Evolutionary conservation across 2,888 invertebrate genomes (phyloP).

Genomic region (Dilophus febrilis): DNA sequence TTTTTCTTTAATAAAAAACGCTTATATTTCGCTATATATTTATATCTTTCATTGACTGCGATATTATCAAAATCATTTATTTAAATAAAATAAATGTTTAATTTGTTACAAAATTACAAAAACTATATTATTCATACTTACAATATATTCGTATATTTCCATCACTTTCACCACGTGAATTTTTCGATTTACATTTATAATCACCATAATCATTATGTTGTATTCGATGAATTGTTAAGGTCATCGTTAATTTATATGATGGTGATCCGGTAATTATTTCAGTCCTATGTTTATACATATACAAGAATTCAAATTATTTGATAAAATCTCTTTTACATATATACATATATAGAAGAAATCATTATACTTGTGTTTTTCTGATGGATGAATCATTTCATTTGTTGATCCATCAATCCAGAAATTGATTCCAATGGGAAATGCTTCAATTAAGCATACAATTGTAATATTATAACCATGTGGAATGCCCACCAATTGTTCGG

Average conservation of each 20-base stretch:
- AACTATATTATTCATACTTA: too few species aligned
- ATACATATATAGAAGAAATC: too few species aligned
- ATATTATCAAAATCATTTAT: too few species aligned
- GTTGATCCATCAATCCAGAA: slow-evolving; percentile 79
- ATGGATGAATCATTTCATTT: slow-evolving; percentile 77
- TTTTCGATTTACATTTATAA: slow-evolving; percentile 71
- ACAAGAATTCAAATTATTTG: too few species aligned
- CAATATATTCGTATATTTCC: slow-evolving; percentile 77
- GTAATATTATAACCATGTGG: slow-evolving; percentile 70
- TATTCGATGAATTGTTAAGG: slow-evolving; percentile 60
- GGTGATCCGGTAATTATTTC: slow-evolving; percentile 52
- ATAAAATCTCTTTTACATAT: too few species aligned
- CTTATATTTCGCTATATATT: too few species aligned
- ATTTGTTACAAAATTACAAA: too few species aligned
- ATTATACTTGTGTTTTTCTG: slow-evolving; percentile 59
- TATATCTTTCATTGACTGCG: too few species aligned
- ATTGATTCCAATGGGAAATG: slow-evolving; percentile 80
- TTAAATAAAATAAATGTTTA: too few species aligned
- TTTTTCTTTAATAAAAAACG: too few species aligned
- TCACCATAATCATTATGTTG: slow-evolving; percentile 67
- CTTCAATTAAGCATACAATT: slow-evolving; percentile 79
- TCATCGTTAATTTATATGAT: slow-evolving; percentile 76
- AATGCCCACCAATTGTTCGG: slow-evolving; percentile 76
- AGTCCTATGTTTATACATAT: slow-evolving; percentile 18
- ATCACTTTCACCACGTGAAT: slow-evolving; percentile 78